phyloP scores from a whole-genome alignment of 30 jellyfish, hydroid and myxozoan genomes.

The Aurelia sp. region DNA sequence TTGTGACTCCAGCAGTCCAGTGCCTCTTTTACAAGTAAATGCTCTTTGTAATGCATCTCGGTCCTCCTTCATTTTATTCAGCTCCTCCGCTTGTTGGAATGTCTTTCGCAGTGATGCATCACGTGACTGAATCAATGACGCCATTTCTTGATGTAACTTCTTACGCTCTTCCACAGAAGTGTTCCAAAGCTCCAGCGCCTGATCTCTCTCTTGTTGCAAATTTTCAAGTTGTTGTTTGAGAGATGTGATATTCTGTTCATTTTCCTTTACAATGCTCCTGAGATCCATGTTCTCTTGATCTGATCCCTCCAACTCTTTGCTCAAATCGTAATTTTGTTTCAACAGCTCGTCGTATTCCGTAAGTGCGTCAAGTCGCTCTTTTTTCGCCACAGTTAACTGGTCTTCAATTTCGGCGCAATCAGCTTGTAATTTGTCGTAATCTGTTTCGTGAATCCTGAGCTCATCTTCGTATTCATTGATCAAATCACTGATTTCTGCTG shows the following conservation, averaged over 20 bases:
- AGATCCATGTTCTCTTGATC: slow-evolving; percentile 48
- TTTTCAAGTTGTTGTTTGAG: slow-evolving; percentile 64
- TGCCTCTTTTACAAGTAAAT: slow-evolving; percentile 10
- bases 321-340: slow-evolving; percentile 55
- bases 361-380: slow-evolving; percentile 80
- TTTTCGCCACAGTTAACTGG: slow-evolving; percentile 78
- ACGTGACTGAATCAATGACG: slow-evolving; percentile 62
- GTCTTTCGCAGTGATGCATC: slow-evolving; percentile 68
- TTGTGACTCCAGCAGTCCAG: slow-evolving; percentile 11
- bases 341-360: slow-evolving; percentile 73
- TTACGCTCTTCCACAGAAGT: slow-evolving; percentile 83
- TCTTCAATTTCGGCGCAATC: slow-evolving; percentile 57
- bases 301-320: slow-evolving; percentile 29
- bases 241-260: slow-evolving; percentile 51
- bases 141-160: slow-evolving; percentile 77
- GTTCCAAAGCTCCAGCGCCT: slow-evolving; percentile 81
- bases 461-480: slow-evolving; percentile 61
- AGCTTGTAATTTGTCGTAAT: slow-evolving; percentile 29
- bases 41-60: slow-evolving; percentile 60
- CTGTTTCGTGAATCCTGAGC: slow-evolving; percentile 40
- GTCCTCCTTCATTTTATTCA: slow-evolving; percentile 41
- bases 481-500: slow-evolving; percentile 43
- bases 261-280: not conserved
- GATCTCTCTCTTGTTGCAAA: slow-evolving; percentile 73
- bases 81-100: slow-evolving; percentile 78